Evolutionary conservation across 2,888 invertebrate genomes (phyloP).

Genomic region (Ormyrus pomaceus): DNA sequence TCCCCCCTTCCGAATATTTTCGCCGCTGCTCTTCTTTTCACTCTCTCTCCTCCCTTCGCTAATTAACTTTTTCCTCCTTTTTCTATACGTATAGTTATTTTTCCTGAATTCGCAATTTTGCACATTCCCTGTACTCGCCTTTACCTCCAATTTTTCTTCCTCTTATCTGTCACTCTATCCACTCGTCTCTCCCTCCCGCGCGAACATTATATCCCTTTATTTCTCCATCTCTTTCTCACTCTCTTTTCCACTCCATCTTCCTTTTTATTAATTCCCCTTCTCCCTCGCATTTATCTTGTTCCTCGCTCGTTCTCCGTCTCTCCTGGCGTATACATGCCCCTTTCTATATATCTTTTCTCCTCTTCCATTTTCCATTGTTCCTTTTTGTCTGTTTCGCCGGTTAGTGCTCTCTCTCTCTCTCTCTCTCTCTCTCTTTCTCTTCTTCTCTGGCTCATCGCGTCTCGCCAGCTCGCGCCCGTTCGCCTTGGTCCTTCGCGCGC

Average conservation of each 20-base stretch:
- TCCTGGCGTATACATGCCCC: not conserved
- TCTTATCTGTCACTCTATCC: conserved; percentile 39
- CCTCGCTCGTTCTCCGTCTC: conserved; percentile 30
- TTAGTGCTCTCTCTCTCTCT: conserved; percentile 19
- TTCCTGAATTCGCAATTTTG: not conserved
- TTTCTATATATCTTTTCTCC: conserved; percentile 18
- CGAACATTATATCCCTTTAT: conserved; percentile 24
- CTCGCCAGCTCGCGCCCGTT: conserved; percentile 16
- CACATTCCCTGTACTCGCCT: not conserved
- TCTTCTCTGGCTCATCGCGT: not conserved
- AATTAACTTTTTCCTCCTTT: not conserved
- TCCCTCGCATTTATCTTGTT: conserved; percentile 40
- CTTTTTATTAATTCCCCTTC: conserved; percentile 43
- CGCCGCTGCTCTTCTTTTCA: not conserved
- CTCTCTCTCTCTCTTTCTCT: conserved; percentile 16
- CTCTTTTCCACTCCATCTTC: conserved; percentile 21
- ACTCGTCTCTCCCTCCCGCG: conserved; percentile 18
- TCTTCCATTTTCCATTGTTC: conserved; percentile 13
- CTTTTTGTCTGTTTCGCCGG: conserved; percentile 27
- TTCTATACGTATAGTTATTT: not conserved
- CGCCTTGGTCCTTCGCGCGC: conserved; percentile 19
- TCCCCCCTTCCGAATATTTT: not conserved
- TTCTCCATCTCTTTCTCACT: not conserved
- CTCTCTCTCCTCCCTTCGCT: not conserved
- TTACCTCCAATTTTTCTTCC: conserved; percentile 22